A percentile compares a stretch with the other conserved stretches of the same genome.
Evolutionary conservation across 2,797 vertebrate species (phyloP).

Genomic region (Eulemur rubriventer): DNA sequence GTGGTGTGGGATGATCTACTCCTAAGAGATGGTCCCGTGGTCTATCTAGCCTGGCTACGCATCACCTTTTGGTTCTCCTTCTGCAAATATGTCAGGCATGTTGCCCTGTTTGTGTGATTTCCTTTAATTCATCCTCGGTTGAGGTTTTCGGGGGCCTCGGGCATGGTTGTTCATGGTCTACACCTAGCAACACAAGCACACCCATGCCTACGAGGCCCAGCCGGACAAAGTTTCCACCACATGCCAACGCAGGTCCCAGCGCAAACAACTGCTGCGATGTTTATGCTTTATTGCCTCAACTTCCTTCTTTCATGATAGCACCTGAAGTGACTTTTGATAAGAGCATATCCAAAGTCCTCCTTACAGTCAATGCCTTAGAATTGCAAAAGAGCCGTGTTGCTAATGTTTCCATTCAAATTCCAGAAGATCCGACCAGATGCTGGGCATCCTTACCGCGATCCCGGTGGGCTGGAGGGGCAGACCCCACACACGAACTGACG

Average conservation of each 20-base stretch:
- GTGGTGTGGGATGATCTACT: not conserved
- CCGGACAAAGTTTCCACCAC: not conserved
- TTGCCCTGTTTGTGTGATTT: not conserved
- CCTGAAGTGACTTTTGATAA: not conserved
- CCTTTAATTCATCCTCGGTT: not conserved
- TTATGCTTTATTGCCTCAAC: fast-evolving
- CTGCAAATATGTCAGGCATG: not conserved
- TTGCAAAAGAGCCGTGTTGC: fast-evolving
- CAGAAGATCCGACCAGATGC: no score
- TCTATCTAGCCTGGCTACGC: fast-evolving
- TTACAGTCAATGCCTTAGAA: not conserved
- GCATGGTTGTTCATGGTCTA: no score
- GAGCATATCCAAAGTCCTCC: not conserved
- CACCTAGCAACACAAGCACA: not conserved
- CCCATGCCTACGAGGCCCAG: fast-evolving
- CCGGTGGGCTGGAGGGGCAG: fast-evolving
- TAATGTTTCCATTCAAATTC: not conserved
- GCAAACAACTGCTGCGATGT: fast-evolving
- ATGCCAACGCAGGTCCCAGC: no score
- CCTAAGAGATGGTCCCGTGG: not conserved
- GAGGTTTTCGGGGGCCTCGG: not conserved
- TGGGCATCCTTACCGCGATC: fast-evolving
- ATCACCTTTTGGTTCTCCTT: not conserved
- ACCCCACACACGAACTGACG: no score
- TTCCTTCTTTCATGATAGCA: not conserved